phyloP scores from a whole-genome alignment of 2,113 vertebrate genomes.

The Lontra canadensis region DNA sequence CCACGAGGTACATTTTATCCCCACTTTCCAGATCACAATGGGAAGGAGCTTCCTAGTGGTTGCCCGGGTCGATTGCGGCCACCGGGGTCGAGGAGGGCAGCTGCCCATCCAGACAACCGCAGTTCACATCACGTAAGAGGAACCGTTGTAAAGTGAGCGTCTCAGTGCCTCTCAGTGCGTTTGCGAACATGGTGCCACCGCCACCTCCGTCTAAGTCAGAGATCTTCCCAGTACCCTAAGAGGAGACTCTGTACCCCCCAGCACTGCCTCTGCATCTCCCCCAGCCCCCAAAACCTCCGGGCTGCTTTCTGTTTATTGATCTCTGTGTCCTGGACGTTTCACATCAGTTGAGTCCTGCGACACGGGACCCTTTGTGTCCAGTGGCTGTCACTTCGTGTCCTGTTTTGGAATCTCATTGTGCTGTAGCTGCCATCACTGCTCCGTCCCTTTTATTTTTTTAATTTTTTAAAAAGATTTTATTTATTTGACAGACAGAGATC shows the following conservation, averaged over 20 bases:
- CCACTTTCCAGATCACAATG: neutral
- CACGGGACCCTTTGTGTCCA: rapidly evolving
- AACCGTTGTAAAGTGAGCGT: rapidly evolving
- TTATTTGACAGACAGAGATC: no score
- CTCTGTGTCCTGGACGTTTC: neutral
- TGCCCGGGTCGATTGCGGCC: rapidly evolving
- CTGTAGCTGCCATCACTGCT: rapidly evolving
- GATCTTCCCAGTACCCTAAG: rapidly evolving
- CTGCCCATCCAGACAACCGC: rapidly evolving
- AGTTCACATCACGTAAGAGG: rapidly evolving
- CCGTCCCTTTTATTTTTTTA: rapidly evolving
- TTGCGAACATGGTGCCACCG: rapidly evolving
- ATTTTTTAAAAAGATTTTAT: no score
- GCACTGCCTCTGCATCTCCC: rapidly evolving
- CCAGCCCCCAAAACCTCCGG: rapidly evolving
- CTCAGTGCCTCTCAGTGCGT: rapidly evolving
- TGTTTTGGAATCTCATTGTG: rapidly evolving
- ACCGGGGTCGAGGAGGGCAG: rapidly evolving
- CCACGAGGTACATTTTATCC: rapidly evolving
- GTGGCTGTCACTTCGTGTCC: rapidly evolving
- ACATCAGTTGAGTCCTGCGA: rapidly evolving
- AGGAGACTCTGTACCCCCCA: no score
- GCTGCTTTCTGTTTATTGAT: rapidly evolving
- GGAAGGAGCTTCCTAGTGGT: neutral
- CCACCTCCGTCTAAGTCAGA: rapidly evolving